phyloP scores from a whole-genome alignment of 1,140 invertebrate species.

The Nasonia giraulti region DNA sequence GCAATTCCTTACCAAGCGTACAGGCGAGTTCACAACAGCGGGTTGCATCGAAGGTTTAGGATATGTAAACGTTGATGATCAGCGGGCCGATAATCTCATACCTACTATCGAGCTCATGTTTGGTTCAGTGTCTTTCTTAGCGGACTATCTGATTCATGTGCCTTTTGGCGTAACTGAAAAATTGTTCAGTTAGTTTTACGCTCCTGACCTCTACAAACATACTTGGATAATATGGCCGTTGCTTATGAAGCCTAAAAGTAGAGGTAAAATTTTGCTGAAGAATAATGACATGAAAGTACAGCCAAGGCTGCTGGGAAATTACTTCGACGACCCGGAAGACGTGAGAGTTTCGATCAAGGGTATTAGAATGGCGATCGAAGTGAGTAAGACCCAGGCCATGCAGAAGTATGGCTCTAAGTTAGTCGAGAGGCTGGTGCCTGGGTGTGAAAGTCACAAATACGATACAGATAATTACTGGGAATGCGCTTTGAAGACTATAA shows the following conservation, averaged over 20 bases:
- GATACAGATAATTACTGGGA: constrained; percentile 21
- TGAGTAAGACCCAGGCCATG: background rate
- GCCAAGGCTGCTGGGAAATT: background rate
- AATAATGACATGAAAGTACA: background rate
- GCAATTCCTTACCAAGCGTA: background rate
- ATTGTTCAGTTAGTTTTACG: background rate
- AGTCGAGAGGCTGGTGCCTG: background rate
- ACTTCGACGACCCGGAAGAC: background rate
- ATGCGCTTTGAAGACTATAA: background rate
- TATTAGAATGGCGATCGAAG: background rate
- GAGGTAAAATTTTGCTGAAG: background rate
- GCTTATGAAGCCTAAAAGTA: constrained; percentile 10
- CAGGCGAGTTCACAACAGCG: background rate
- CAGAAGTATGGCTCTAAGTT: background rate
- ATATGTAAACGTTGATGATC: constrained; percentile 11
- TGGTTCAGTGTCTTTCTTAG: background rate
- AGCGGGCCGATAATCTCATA: background rate
- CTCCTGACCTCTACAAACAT: background rate
- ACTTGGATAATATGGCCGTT: background rate
- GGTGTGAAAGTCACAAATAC: background rate
- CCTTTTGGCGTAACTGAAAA: background rate
- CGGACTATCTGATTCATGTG: background rate
- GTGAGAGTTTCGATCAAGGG: background rate
- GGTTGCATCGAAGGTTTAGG: background rate
- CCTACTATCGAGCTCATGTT: constrained; percentile 17